These are phyloP conservation scores for Sula dactylatra DNA, from an alignment of 2,113 vertebrate genomes.

Conservation along the genomic window DNA sequence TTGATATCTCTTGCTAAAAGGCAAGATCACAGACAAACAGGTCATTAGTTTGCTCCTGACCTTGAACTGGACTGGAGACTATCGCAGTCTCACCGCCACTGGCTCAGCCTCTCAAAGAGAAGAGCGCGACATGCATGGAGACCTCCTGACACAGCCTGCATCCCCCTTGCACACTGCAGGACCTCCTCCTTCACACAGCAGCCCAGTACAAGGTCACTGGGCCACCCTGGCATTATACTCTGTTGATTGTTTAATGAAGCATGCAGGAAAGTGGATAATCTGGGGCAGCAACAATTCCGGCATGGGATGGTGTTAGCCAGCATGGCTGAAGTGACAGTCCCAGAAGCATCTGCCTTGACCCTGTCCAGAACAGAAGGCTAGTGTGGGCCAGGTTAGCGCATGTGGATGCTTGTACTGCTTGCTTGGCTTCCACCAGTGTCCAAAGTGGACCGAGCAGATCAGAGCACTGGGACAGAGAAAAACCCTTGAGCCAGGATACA, in stretches of 20 bases:
- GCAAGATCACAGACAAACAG: neutral
- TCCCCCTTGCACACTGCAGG: neutral
- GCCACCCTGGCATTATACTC: neutral
- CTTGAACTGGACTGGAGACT: neutral
- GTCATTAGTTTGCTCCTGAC: neutral
- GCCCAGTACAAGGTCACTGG: neutral
- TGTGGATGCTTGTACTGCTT: accelerated
- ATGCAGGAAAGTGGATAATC: neutral
- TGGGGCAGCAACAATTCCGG: neutral
- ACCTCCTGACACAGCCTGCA: neutral
- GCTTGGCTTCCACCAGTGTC: neutral
- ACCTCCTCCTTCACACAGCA: neutral
- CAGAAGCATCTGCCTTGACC: neutral
- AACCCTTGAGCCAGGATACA: neutral
- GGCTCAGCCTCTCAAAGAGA: neutral
- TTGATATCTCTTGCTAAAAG: neutral
- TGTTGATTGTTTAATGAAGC: neutral
- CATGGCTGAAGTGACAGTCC: neutral
- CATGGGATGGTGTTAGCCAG: neutral
- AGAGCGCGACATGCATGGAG: neutral
- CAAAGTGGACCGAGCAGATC: neutral
- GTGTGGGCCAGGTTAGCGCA: neutral
- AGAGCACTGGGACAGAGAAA: neutral
- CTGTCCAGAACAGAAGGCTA: neutral
- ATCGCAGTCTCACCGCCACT: neutral